A percentile compares a stretch with the other conserved stretches of the same genome.
These are phyloP conservation scores for Alosa alosa DNA, from an alignment of 2,113 vertebrate genomes.

Conservation along the genomic window DNA sequence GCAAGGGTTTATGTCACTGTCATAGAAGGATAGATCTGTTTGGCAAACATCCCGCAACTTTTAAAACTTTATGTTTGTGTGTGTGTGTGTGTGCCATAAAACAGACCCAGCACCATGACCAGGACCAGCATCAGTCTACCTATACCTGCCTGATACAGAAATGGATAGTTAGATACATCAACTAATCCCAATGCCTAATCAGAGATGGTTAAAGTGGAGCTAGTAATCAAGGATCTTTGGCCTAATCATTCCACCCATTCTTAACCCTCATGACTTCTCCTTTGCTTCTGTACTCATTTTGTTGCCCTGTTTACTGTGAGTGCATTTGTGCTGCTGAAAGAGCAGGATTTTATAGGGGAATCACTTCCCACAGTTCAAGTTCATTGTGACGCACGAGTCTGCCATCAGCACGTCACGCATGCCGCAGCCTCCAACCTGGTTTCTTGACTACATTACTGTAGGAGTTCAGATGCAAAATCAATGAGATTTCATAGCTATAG, in stretches of 20 bases:
- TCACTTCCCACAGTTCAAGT: background rate
- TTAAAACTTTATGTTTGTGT: background rate
- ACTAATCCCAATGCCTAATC: background rate
- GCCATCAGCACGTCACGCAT: too few species aligned
- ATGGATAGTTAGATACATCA: background rate
- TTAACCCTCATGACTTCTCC: background rate
- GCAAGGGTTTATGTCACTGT: background rate
- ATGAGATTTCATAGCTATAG: background rate
- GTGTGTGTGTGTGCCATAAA: background rate
- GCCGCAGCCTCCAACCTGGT: too few species aligned
- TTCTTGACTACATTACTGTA: background rate
- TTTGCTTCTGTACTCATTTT: background rate
- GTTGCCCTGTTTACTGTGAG: background rate
- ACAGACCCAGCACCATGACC: background rate
- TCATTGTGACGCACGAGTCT: background rate
- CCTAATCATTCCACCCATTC: background rate
- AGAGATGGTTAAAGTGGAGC: too few species aligned
- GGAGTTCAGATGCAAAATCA: background rate
- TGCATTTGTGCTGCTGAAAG: background rate
- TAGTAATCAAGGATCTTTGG: too few species aligned
- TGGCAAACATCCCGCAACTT: background rate
- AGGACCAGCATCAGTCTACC: background rate
- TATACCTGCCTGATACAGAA: background rate
- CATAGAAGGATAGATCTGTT: background rate
- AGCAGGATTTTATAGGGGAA: background rate